A percentile compares a stretch with the other conserved stretches of the same genome.
Evolutionary conservation across 2,797 vertebrate genomes (phyloP).

Genomic region (Propithecus perrieri): DNA sequence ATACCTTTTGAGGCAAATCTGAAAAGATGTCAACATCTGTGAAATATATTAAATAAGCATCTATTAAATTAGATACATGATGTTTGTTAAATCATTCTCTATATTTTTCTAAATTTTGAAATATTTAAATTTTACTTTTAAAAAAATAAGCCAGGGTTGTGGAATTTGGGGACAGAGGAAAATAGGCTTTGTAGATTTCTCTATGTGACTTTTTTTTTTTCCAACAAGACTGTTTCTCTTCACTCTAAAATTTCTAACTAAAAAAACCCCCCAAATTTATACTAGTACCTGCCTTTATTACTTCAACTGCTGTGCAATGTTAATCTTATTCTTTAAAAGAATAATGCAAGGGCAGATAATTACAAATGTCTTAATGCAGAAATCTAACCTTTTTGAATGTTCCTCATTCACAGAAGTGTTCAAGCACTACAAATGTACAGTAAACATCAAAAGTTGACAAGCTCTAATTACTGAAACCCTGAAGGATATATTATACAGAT

Average conservation of each 20-base stretch:
- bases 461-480: conserved; percentile 19
- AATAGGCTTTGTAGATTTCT: background rate
- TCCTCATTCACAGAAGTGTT: background rate
- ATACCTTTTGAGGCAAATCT: background rate
- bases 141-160: background rate
- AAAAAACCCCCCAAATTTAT: background rate
- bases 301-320: background rate
- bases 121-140: conserved; percentile 34
- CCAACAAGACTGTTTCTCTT: background rate
- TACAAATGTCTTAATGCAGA: background rate
- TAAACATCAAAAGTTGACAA: conserved; percentile 29
- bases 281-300: background rate
- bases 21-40: background rate
- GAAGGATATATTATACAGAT: background rate
- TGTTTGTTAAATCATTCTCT: conserved; percentile 14
- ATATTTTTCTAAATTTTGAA: background rate
- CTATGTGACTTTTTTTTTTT: background rate
- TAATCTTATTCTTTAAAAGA: conserved; percentile 36
- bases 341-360: background rate
- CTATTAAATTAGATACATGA: background rate
- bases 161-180: background rate
- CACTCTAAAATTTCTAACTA: background rate
- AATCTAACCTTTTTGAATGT: conserved; percentile 33
- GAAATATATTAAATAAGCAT: background rate
- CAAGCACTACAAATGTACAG: background rate